These are phyloP conservation scores for Ataeniobius toweri DNA, from an alignment of 2,797 vertebrate species.

Conservation along the genomic window DNA sequence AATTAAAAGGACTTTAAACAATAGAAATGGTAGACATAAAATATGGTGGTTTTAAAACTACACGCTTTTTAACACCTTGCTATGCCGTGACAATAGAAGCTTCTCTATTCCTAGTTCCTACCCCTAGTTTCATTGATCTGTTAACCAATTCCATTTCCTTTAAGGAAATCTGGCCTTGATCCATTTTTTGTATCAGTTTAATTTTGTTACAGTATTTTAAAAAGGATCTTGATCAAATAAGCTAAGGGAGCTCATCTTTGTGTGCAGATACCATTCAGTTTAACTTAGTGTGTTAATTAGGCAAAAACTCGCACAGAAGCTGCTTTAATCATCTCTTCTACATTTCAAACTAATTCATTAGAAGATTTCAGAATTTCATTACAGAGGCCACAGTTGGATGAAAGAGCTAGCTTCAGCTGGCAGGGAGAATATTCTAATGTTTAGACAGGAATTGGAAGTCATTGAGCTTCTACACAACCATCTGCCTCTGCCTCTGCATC, in stretches of 20 bases:
- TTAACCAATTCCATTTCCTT: background rate
- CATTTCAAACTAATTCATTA: conserved; percentile 29
- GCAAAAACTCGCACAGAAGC: conserved; percentile 13
- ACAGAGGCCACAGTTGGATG: conserved; percentile 28
- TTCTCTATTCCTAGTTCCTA: background rate
- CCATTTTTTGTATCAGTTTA: background rate
- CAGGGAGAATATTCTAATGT: conserved; percentile 24
- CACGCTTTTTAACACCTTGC: background rate
- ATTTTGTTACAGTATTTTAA: background rate
- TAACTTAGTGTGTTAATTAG: conserved; percentile 24
- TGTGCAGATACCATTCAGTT: conserved; percentile 21
- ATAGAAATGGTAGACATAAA: background rate
- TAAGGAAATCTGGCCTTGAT: background rate
- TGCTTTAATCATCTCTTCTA: conserved; percentile 38
- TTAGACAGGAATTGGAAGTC: conserved; percentile 46
- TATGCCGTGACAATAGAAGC: background rate
- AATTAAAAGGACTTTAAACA: background rate
- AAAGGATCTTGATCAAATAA: background rate
- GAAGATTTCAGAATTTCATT: conserved; percentile 25
- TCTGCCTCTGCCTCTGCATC: conserved; percentile 31
- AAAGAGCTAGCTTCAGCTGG: conserved; percentile 26
- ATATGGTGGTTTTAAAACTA: background rate
- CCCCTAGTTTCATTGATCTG: background rate
- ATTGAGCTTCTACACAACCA: conserved; percentile 45
- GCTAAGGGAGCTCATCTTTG: background rate